Evolutionary conservation across 2,797 vertebrate species (phyloP), one percentile per base, ranked within the genome.

Genomic region (Ispidina picta): DNA sequence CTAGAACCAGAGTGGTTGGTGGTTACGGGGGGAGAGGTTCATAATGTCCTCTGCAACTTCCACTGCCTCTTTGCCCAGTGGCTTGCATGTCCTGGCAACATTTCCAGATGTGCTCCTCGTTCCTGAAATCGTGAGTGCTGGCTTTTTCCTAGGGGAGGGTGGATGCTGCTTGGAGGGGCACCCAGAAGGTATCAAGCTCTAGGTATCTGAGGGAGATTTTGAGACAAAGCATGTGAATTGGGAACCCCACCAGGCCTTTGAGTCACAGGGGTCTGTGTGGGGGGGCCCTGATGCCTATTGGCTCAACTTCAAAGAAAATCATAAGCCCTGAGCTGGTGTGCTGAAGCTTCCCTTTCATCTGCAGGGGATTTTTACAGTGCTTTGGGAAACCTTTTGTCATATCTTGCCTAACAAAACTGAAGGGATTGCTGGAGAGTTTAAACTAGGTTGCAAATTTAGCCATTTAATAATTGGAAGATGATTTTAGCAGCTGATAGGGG

Each of bases 31-130:
- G 19, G 65, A 56, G 69, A 92, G 9, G 16, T 33, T 89, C 4
- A 2, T 39, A 0, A 96, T 95, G 95, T 91, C 95, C 35, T 94
- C 91, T 0, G 31, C 92, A 48, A 22, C 89, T 25, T 75, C 91
- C 76, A 64, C 2, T 23, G 3, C 29, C 60, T 39, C 80, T 19
- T 44, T 96, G 77, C 95, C 95, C 70, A 88, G 94, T 0, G 92
- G 95, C 73, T 52, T 95, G 83, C n/a, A 31, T 0, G 91, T 95
- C 23, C 85, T 96, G 55, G 75, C 10, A 0, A 92, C 91, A 14
- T 88, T 96, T 59, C 95, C 95, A 55, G 95, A 96, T 83, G 89
- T 83, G 31, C 93, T 96, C 63, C 77, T 96, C 73, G 59, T 96
- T 51, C 95, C 95, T 8, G 95, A 96, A 83, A 51, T 94, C 1